Conservation (phyloP, 2,797 vertebrate species). For the Takifugu ocellatus region DNA sequence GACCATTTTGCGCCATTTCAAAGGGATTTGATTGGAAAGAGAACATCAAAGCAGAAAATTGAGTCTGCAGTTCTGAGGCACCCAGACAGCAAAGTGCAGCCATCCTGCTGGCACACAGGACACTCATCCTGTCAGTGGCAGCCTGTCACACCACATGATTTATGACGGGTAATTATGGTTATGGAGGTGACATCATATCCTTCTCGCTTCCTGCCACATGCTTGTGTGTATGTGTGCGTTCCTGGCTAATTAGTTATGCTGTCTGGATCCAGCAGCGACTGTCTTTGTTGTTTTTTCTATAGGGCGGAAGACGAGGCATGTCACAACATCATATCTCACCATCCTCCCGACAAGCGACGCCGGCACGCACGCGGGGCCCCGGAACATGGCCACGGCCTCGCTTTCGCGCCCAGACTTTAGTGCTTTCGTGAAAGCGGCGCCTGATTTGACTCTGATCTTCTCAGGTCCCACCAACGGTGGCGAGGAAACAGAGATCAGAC, state of each 20-base stretch:
- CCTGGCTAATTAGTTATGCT: conserved; percentile 79
- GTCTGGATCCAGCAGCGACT: conserved; percentile 72
- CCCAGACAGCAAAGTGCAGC: conserved; percentile 64
- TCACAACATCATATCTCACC: conserved; percentile 66
- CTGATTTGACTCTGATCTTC: conserved; percentile 3
- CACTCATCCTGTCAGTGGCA: conserved; percentile 68
- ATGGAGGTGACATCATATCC: conserved; percentile 76
- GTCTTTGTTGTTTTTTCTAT: conserved; percentile 70
- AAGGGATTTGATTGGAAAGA: conserved; percentile 28
- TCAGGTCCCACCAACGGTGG: neutral
- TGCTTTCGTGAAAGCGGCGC: conserved; percentile 22
- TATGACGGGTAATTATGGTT: conserved; percentile 77
- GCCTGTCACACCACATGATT: conserved; percentile 72
- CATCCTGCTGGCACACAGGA: conserved; percentile 70
- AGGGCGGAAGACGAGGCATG: conserved; percentile 70
- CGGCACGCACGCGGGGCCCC: conserved; percentile 28
- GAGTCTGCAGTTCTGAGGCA: conserved; percentile 21
- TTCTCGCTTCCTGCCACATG: conserved; percentile 51
- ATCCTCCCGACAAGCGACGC: conserved; percentile 43
- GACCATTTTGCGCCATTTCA: conserved; percentile 47
- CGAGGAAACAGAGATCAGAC: conserved; percentile 8
- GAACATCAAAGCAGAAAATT: conserved; percentile 24
- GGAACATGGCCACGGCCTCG: conserved; percentile 14
- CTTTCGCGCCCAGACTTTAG: conserved; percentile 11
- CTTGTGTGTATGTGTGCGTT: conserved; percentile 38